These are phyloP conservation scores for Andrena marginata DNA, from an alignment of 2,888 invertebrate genomes.

Conservation along the genomic window DNA sequence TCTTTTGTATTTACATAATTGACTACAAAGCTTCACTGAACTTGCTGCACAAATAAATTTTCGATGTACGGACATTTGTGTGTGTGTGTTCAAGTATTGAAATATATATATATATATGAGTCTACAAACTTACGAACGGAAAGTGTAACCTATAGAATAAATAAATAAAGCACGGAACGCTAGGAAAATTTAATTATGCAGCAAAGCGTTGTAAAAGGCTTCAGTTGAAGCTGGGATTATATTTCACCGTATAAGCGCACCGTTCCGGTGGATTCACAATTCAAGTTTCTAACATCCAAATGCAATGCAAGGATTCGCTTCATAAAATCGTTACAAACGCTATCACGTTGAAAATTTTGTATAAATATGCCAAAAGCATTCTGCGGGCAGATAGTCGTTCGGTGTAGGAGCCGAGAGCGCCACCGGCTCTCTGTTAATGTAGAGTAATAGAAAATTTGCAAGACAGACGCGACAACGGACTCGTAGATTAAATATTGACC, in stretches of 20 bases:
- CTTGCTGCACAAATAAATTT: constrained; percentile 63
- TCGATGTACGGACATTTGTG: constrained; percentile 3
- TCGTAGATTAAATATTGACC: constrained; percentile 68
- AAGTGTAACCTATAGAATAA: constrained; percentile 1
- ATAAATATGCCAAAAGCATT: constrained; percentile 66
- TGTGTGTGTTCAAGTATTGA: not conserved
- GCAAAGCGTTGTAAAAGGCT: constrained; percentile 44
- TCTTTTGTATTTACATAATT: constrained; percentile 78
- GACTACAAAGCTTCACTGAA: constrained; percentile 73
- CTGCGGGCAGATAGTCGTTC: constrained; percentile 42
- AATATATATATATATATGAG: not conserved
- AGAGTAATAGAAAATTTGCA: constrained; percentile 62
- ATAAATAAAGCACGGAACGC: constrained; percentile 49
- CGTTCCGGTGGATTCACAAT: constrained; percentile 29
- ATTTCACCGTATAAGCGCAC: constrained; percentile 45
- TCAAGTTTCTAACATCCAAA: constrained; percentile 39
- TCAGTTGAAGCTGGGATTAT: constrained; percentile 36
- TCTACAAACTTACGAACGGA: constrained; percentile 9
- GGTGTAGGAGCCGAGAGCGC: constrained; percentile 23
- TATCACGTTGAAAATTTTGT: constrained; percentile 56
- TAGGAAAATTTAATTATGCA: constrained; percentile 51
- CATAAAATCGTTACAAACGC: constrained; percentile 57
- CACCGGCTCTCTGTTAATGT: constrained; percentile 28
- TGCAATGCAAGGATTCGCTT: constrained; percentile 49
- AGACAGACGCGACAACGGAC: constrained; percentile 44